Evolutionary conservation across 37 sponge, comb jelly and placozoan species (phyloP).

Genomic region (Chondrosia reniformis): DNA sequence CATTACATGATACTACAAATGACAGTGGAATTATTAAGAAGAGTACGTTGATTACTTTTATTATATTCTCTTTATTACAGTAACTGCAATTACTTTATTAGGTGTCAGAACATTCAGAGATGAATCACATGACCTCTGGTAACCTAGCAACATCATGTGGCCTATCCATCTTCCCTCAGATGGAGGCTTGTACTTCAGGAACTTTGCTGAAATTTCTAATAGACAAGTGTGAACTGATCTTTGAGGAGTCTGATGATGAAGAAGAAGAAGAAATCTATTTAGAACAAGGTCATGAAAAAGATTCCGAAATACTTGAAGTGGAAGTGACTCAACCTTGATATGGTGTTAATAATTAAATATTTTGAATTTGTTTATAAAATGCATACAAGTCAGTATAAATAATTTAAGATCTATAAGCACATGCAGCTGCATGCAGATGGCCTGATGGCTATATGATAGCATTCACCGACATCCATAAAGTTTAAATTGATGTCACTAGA

Average conservation of each 20-base stretch:
- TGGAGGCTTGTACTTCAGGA: conserved; percentile 56
- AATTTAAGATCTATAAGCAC: too few species aligned
- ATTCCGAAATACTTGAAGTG: too few species aligned
- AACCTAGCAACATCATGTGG: conserved; percentile 80
- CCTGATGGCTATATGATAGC: too few species aligned
- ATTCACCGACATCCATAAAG: too few species aligned
- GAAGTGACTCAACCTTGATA: too few species aligned
- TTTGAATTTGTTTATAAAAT: too few species aligned
- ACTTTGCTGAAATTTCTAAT: conserved; percentile 58
- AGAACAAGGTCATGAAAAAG: too few species aligned
- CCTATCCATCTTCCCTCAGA: conserved; percentile 71
- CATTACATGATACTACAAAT: conserved; percentile 32
- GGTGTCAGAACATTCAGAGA: conserved; percentile 37
- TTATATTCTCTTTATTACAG: background rate
- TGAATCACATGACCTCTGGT: conserved; percentile 72
- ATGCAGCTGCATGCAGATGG: too few species aligned
- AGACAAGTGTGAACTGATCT: conserved; percentile 48
- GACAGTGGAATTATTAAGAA: conserved; percentile 38
- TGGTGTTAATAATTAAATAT: too few species aligned
- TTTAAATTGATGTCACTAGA: too few species aligned
- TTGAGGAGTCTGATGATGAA: background rate
- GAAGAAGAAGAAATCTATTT: too few species aligned
- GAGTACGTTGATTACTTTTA: conserved; percentile 21
- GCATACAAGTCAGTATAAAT: too few species aligned
- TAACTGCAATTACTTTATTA: background rate